phyloP scores from a whole-genome alignment of 2,113 vertebrate species.

The Erpornis zantholeuca region DNA sequence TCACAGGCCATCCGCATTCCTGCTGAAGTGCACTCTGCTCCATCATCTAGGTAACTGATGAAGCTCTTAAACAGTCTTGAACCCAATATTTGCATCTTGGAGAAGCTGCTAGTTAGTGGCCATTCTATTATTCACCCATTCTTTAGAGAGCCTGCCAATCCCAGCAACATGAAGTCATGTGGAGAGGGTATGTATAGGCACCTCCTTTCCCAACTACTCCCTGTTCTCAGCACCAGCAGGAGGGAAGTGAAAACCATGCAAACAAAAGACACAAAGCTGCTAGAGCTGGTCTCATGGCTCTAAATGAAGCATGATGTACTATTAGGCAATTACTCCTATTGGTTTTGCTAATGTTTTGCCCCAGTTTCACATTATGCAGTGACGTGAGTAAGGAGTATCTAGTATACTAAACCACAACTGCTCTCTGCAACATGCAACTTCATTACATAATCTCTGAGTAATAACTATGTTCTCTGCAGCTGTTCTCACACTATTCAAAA shows the following conservation, averaged over 20 bases:
- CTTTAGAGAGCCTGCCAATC: background rate
- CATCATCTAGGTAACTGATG: background rate
- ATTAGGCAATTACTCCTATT: background rate
- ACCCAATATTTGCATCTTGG: background rate
- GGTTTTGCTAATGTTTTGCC: background rate
- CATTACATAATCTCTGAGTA: constrained; percentile 8
- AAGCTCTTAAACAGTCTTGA: background rate
- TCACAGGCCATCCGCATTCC: background rate
- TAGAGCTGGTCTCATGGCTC: background rate
- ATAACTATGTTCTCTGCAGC: background rate
- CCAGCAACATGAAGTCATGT: background rate
- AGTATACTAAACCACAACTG: background rate
- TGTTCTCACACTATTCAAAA: constrained; percentile 33
- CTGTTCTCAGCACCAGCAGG: background rate
- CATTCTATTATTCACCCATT: background rate
- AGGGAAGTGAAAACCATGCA: background rate
- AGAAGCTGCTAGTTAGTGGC: background rate
- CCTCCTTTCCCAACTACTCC: background rate
- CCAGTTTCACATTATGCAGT: background rate
- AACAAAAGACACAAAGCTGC: background rate
- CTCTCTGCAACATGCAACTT: background rate
- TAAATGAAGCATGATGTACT: background rate
- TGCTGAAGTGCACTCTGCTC: background rate
- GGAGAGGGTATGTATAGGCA: background rate
- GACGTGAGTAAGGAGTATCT: background rate